Conservation (phyloP, 2,113 vertebrate genomes). For the Periophthalmodon schlosseri region DNA sequence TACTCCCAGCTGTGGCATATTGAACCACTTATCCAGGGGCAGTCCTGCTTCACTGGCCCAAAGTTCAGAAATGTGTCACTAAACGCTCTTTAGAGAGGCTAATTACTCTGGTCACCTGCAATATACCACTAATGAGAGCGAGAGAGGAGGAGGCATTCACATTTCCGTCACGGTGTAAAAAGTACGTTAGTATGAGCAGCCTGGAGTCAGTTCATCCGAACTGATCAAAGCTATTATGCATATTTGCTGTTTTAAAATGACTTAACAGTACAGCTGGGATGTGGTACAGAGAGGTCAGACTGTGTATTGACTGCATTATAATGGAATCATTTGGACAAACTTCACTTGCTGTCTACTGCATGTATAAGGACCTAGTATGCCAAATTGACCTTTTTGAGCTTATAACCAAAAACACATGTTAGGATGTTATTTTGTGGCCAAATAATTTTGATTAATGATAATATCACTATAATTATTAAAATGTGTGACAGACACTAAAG, state of each 20-base stretch:
- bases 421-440: too few relatives aligned
- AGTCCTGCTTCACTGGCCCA: conserved; percentile 33
- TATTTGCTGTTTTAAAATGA: neutral
- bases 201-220: conserved; percentile 15
- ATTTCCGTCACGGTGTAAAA: conserved; percentile 12
- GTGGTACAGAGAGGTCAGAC: neutral
- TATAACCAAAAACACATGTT: too few relatives aligned
- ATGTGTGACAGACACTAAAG: too few relatives aligned
- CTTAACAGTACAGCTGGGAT: neutral
- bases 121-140: conserved; percentile 15
- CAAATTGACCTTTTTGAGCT: neutral
- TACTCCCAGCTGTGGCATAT: neutral
- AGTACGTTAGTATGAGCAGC: conserved; percentile 1
- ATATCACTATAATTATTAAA: too few relatives aligned
- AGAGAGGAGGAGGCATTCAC: conserved; percentile 9
- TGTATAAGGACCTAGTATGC: neutral
- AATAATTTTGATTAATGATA: too few relatives aligned
- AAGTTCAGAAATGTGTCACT: conserved; percentile 18
- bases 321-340: neutral
- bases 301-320: conserved; percentile 10
- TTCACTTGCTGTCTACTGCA: neutral
- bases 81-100: conserved; percentile 28
- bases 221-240: neutral
- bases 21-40: conserved; percentile 63
- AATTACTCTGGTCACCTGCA: conserved; percentile 47